phyloP scores from a whole-genome alignment of 2,113 vertebrate species.

The Ictidomys tridecemlineatus region DNA sequence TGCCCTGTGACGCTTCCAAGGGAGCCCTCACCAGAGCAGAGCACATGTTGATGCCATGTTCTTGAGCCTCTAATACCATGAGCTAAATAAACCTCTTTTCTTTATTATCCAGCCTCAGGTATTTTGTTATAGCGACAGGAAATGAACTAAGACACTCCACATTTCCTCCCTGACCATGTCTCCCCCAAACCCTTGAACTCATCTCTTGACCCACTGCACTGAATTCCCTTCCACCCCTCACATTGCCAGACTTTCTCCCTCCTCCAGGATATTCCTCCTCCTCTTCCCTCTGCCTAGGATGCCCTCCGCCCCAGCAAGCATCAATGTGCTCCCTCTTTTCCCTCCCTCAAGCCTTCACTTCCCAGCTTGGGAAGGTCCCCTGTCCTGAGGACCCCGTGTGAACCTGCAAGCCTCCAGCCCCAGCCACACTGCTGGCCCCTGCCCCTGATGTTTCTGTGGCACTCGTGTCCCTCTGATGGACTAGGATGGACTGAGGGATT shows the following conservation, averaged over 20 bases:
- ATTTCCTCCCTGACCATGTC: too few species aligned
- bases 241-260: too few species aligned
- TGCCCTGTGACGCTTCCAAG: not conserved
- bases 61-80: not conserved
- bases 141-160: not conserved
- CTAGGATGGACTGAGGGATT: rapidly evolving
- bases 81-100: not conserved
- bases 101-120: not conserved
- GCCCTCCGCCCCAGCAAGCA: rapidly evolving
- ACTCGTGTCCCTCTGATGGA: rapidly evolving
- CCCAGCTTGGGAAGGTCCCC: not conserved
- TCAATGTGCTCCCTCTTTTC: not conserved
- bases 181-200: rapidly evolving
- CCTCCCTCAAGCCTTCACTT: not conserved
- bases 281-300: not conserved
- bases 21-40: not conserved
- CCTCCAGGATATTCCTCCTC: not conserved
- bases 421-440: not conserved
- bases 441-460: too few species aligned
- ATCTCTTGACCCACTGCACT: not conserved
- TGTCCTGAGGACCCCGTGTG: not conserved
- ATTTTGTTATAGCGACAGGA: not conserved
- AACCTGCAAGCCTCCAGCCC: not conserved
- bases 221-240: not conserved
- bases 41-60: not conserved